Evolutionary conservation across 2,113 vertebrate species (phyloP).

Genomic region (Xyliphius kryptos): DNA sequence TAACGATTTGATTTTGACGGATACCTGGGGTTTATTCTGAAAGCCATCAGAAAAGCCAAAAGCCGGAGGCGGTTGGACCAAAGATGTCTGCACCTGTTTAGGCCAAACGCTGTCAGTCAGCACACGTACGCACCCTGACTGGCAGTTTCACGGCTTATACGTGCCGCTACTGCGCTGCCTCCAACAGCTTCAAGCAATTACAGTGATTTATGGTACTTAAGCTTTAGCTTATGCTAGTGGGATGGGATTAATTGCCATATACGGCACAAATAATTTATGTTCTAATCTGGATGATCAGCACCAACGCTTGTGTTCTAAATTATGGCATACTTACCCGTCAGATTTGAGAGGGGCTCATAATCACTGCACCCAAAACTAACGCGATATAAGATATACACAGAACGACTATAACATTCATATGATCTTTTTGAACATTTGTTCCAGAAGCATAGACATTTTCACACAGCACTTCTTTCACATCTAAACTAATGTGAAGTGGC

Average conservation of each 20-base stretch:
- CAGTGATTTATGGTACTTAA: conserved; percentile 14
- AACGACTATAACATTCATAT: not conserved
- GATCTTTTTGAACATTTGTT: too few species aligned
- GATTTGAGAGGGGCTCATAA: not conserved
- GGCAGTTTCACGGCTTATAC: not conserved
- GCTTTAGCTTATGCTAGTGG: conserved; percentile 9
- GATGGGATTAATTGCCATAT: conserved; percentile 6
- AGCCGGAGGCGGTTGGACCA: not conserved
- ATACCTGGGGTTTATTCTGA: conserved; percentile 23
- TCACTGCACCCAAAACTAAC: not conserved
- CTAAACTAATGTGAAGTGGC: too few species aligned
- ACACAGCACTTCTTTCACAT: too few species aligned
- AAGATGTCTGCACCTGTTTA: conserved; percentile 6
- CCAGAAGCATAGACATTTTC: too few species aligned
- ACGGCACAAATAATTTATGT: conserved; percentile 7
- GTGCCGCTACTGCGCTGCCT: not conserved
- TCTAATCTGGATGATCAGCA: conserved; percentile 17
- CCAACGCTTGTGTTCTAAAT: conserved; percentile 1
- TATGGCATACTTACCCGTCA: not conserved
- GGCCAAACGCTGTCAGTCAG: conserved; percentile 6
- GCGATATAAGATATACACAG: not conserved
- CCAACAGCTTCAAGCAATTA: conserved; percentile 1
- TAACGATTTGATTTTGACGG: conserved; percentile 6
- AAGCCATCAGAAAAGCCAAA: conserved; percentile 23
- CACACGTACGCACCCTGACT: not conserved